Percentiles rank a stretch among this genome's conserved stretches.
Conservation (phyloP, 2,888 invertebrate species). For the Sphecodes monilicornis region DNA sequence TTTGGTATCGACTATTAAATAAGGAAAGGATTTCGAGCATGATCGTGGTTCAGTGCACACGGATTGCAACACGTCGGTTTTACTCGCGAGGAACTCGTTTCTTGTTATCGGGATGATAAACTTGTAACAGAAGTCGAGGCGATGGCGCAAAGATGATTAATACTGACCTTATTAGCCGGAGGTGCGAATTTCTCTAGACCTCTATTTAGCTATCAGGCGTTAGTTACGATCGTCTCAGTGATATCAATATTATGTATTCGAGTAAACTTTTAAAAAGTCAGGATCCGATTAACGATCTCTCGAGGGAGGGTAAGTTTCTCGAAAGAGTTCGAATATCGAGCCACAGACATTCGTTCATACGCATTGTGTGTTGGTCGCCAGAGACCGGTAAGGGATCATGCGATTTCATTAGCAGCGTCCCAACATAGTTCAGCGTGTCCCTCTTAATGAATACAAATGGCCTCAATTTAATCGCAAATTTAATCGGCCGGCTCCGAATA, state of each 20-base stretch:
- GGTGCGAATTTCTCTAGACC: neutral
- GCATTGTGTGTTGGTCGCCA: neutral
- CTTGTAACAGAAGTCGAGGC: neutral
- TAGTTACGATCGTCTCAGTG: neutral
- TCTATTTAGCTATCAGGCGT: neutral
- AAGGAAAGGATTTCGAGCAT: neutral
- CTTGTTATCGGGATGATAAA: conserved; percentile 10
- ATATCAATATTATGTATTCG: neutral
- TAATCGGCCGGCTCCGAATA: conserved; percentile 54
- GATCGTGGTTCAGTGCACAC: neutral
- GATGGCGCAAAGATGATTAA: neutral
- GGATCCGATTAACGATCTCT: neutral
- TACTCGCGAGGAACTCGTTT: neutral
- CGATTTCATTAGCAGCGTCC: conserved; percentile 49
- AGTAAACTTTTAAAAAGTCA: neutral
- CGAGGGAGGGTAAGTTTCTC: neutral
- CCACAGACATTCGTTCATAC: neutral
- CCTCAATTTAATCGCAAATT: conserved; percentile 61
- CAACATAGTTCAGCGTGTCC: conserved; percentile 20
- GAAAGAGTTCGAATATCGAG: neutral
- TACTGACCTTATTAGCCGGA: neutral
- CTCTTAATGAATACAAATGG: conserved; percentile 60
- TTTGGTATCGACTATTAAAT: too few relatives aligned
- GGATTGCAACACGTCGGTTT: neutral
- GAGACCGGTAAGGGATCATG: conserved; percentile 24